A percentile compares a stretch with the other conserved stretches of the same genome.
Evolutionary conservation across 2,113 vertebrate genomes (phyloP).

Genomic region (Trachemys scripta): DNA sequence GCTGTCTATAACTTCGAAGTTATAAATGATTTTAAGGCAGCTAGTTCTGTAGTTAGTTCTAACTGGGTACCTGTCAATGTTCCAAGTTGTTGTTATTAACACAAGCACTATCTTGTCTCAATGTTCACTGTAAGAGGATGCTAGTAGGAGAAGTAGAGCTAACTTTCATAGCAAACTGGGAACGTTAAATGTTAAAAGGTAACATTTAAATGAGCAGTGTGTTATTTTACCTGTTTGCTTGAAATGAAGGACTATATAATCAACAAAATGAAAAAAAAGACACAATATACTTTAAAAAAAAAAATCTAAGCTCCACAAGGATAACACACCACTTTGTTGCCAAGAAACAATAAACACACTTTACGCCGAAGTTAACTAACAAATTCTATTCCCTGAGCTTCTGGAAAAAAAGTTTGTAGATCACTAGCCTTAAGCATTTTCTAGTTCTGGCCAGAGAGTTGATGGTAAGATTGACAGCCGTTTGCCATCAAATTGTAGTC

Average conservation of each 20-base stretch:
- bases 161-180: not conserved
- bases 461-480: constrained; percentile 6
- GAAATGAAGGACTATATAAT: not conserved
- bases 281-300: not conserved
- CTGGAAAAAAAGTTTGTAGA: constrained; percentile 10
- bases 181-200: not conserved
- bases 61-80: not conserved
- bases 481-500: not conserved
- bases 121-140: not conserved
- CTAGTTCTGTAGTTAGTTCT: constrained; percentile 29
- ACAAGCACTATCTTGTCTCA: not conserved
- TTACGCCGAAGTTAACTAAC: constrained; percentile 5
- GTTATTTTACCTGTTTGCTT: not conserved
- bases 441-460: not conserved
- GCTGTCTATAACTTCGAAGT: constrained; percentile 9
- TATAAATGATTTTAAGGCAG: not conserved
- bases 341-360: constrained; percentile 39
- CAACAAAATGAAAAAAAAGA: not conserved
- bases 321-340: constrained; percentile 54
- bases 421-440: not conserved
- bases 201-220: not conserved
- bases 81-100: rapidly evolving
- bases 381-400: constrained; percentile 22
- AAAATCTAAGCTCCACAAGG: not conserved
- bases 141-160: not conserved